A percentile compares a stretch with the other conserved stretches of the same genome.
Conservation (phyloP, 2,888 invertebrate species). For the Dryobotodes eremita region DNA sequence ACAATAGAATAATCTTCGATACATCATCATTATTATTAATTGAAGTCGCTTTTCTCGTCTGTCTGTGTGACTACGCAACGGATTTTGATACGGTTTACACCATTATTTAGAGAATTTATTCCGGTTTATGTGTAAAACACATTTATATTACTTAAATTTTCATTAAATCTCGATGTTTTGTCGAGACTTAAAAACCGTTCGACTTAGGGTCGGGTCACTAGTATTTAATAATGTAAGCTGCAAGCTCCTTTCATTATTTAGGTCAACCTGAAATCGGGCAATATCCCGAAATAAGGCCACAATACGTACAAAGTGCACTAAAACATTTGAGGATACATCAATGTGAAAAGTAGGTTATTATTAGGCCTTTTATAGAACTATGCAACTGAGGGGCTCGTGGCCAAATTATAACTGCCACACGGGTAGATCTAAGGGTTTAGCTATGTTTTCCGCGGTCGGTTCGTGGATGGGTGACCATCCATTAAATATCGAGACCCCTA, state of each 20-base stretch:
- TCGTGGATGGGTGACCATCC: neutral
- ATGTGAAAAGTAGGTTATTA: neutral
- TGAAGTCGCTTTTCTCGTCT: neutral
- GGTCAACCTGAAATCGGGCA: constrained; percentile 29
- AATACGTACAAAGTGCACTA: neutral
- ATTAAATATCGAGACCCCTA: neutral
- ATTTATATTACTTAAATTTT: too few species aligned
- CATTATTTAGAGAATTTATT: neutral
- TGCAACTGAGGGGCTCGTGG: neutral
- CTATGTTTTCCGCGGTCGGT: neutral
- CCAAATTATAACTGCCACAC: neutral
- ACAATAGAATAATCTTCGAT: neutral
- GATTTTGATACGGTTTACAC: neutral
- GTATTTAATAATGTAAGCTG: constrained; percentile 2
- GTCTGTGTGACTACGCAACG: neutral
- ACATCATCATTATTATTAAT: neutral
- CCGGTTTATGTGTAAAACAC: neutral
- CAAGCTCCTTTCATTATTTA: constrained; percentile 15
- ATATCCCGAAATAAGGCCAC: constrained; percentile 13
- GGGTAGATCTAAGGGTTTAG: neutral
- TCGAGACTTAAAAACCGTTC: neutral
- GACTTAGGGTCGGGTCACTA: too few species aligned
- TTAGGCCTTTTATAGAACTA: neutral
- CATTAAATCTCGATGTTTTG: neutral
- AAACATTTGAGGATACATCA: neutral